A percentile compares a stretch with the other conserved stretches of the same genome.
Conservation (phyloP, 2,888 invertebrate genomes). For the Cephus pulcher region DNA sequence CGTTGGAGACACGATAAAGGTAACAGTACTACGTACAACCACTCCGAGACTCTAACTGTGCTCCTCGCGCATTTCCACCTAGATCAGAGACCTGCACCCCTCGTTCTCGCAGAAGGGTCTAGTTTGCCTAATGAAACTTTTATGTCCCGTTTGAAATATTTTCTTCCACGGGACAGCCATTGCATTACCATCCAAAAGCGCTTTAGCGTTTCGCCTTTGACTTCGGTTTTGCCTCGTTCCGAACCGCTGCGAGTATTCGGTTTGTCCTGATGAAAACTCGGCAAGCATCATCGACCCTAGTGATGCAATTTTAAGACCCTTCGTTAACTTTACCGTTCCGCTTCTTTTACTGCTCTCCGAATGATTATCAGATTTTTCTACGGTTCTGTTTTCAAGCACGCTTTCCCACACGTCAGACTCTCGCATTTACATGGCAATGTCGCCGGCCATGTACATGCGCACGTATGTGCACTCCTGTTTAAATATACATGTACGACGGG, state of each 20-base stretch:
- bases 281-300: neutral
- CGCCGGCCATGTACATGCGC: neutral
- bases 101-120: conserved; percentile 36
- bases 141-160: conserved; percentile 42
- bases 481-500: neutral
- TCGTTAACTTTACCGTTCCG: neutral
- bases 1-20: neutral
- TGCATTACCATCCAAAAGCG: conserved; percentile 43
- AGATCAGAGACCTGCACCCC: neutral
- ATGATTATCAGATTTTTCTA: neutral
- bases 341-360: neutral
- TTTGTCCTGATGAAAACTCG: neutral
- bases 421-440: neutral
- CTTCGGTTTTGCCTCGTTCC: conserved; percentile 31
- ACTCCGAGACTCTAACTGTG: neutral
- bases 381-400: neutral
- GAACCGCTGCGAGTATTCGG: neutral
- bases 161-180: conserved; percentile 23
- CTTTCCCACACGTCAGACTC: neutral
- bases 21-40: neutral
- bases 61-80: neutral
- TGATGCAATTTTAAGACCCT: neutral
- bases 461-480: neutral
- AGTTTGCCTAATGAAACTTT: conserved; percentile 55
- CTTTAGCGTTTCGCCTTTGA: conserved; percentile 31